Conservation (phyloP, 2,113 vertebrate genomes). For the Galeopterus variegatus region DNA sequence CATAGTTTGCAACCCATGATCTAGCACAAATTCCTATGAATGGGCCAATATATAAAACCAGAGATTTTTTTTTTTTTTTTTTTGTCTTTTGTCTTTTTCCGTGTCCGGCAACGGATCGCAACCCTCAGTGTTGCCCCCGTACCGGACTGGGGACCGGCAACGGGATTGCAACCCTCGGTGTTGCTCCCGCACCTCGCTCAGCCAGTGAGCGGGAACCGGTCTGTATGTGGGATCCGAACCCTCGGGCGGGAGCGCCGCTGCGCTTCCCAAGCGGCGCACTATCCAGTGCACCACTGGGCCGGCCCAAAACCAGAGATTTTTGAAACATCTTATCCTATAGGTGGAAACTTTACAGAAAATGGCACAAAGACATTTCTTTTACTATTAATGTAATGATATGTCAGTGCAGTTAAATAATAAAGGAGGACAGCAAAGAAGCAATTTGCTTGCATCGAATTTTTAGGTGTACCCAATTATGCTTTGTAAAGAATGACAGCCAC, state of each 20-base stretch:
- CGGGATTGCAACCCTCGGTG: too few species aligned
- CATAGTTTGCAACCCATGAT: neutral
- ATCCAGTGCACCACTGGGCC: too few species aligned
- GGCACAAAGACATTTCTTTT: constrained; percentile 7
- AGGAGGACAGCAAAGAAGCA: neutral
- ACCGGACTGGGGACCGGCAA: too few species aligned
- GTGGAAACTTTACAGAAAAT: neutral
- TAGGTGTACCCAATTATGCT: constrained; percentile 6
- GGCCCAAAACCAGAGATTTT: neutral
- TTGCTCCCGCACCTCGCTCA: too few species aligned
- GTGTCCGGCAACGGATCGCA: too few species aligned
- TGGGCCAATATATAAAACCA: neutral
- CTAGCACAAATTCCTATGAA: neutral
- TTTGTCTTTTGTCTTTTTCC: too few species aligned
- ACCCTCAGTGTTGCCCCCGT: too few species aligned
- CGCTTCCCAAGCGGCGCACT: too few species aligned
- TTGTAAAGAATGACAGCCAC: neutral
- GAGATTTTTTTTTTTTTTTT: too few species aligned
- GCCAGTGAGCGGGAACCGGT: too few species aligned
- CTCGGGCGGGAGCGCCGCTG: too few species aligned
- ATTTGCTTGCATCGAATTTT: constrained; percentile 54
- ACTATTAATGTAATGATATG: neutral
- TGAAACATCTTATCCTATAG: neutral
- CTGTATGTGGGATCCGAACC: too few species aligned
- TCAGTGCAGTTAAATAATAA: constrained; percentile 29